Percentiles rank a stretch among this genome's conserved stretches.
Conservation (phyloP, 2,113 vertebrate species). For the Anas platyrhynchos region DNA sequence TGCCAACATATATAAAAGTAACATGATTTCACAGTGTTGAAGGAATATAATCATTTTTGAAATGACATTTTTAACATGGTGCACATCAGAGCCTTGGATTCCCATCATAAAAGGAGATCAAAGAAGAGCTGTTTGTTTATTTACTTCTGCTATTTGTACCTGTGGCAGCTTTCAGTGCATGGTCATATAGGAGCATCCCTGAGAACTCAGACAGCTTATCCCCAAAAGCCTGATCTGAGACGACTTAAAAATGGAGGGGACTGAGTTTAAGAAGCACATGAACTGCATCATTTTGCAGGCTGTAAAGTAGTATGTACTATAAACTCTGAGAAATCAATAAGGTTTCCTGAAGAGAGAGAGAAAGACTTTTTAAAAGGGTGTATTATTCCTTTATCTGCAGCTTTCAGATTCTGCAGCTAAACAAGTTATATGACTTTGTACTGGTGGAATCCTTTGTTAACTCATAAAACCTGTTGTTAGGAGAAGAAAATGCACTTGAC, state of each 20-base stretch:
- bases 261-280: background rate
- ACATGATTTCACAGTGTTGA: background rate
- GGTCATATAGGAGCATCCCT: background rate
- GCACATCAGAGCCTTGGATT: background rate
- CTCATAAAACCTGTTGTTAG: background rate
- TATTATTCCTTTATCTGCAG: background rate
- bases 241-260: background rate
- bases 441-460: background rate
- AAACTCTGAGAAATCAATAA: background rate
- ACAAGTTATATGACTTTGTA: background rate
- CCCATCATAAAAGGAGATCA: background rate
- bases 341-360: background rate
- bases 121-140: background rate
- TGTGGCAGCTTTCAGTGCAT: background rate
- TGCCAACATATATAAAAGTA: background rate
- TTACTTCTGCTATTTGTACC: background rate
- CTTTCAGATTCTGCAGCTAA: background rate
- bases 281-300: background rate
- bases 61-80: background rate
- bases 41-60: slow-evolving; percentile 1
- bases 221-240: background rate
- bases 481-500: background rate
- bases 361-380: background rate
- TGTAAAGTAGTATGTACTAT: background rate
- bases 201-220: background rate